phyloP scores from a whole-genome alignment of 1,140 invertebrate species.

The Arctopsyche grandis region DNA sequence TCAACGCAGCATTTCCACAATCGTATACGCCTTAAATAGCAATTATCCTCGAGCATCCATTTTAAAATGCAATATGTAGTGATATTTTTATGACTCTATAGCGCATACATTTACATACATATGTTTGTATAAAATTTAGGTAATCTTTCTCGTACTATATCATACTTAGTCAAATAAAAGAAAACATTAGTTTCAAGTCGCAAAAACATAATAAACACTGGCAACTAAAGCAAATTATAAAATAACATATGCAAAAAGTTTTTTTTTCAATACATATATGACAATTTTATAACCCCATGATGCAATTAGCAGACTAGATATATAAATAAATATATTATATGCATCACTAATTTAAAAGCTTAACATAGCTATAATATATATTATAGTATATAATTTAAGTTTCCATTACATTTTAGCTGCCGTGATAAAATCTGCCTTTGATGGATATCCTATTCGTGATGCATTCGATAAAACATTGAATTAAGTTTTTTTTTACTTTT shows the following conservation, averaged over 20 bases:
- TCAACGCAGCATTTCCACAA: background rate
- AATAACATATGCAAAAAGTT: too few relatives aligned
- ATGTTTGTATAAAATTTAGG: too few relatives aligned
- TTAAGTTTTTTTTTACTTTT: background rate
- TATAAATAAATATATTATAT: too few relatives aligned
- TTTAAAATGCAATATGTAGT: too few relatives aligned
- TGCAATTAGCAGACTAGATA: background rate
- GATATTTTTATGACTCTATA: too few relatives aligned
- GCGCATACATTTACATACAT: too few relatives aligned
- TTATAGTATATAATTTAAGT: background rate
- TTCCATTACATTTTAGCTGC: slow-evolving; percentile 15
- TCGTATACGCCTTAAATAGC: background rate
- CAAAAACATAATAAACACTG: too few relatives aligned
- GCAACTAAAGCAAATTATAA: too few relatives aligned
- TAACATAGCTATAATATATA: slow-evolving; percentile 7
- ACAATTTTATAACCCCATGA: background rate
- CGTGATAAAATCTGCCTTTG: slow-evolving; percentile 8
- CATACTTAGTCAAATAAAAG: too few relatives aligned
- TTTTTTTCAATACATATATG: too few relatives aligned
- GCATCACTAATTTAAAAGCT: slow-evolving; percentile 5
- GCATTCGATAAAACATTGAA: background rate
- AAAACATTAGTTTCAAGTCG: too few relatives aligned
- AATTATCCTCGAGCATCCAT: background rate
- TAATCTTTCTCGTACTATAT: too few relatives aligned
- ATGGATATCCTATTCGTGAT: background rate